These are phyloP conservation scores for Phalacrocorax aristotelis DNA, from an alignment of 2,113 vertebrate species.

Conservation along the genomic window DNA sequence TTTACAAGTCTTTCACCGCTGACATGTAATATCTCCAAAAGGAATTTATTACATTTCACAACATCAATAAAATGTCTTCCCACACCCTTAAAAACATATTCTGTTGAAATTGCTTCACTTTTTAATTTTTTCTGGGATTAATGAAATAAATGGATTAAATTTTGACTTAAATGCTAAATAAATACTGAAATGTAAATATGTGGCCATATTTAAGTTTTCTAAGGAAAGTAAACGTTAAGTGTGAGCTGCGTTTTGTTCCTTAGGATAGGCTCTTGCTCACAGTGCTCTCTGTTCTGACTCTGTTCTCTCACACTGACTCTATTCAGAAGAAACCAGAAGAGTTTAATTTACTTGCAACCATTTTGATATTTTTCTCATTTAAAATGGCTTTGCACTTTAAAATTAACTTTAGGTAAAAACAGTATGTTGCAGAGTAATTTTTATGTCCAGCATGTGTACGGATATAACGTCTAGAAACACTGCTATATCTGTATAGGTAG, in stretches of 20 bases:
- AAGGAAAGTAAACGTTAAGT: conserved; percentile 6
- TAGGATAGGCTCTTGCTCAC: neutral
- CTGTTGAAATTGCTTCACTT: neutral
- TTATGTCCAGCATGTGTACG: neutral
- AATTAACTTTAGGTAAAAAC: conserved; percentile 25
- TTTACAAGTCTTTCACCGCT: neutral
- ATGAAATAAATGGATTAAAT: conserved; percentile 7
- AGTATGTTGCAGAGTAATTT: neutral
- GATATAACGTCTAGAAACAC: neutral
- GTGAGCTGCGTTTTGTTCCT: neutral
- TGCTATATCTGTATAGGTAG: neutral
- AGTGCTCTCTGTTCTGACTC: neutral
- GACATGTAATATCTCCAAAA: conserved; percentile 19
- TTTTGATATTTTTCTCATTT: conserved; percentile 36
- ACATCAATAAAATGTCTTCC: neutral
- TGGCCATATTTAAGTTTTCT: neutral
- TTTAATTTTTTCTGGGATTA: neutral
- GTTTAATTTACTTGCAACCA: neutral
- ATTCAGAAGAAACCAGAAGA: conserved; percentile 24
- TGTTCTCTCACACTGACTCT: neutral
- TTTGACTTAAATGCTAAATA: neutral
- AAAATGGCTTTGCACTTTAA: conserved; percentile 25
- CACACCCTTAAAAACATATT: neutral
- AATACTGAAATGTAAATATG: conserved; percentile 1
- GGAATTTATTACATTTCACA: conserved; percentile 16